Evolutionary conservation across 2,113 vertebrate species (phyloP).

Genomic region (Cryptoleucopteryx plumbea): DNA sequence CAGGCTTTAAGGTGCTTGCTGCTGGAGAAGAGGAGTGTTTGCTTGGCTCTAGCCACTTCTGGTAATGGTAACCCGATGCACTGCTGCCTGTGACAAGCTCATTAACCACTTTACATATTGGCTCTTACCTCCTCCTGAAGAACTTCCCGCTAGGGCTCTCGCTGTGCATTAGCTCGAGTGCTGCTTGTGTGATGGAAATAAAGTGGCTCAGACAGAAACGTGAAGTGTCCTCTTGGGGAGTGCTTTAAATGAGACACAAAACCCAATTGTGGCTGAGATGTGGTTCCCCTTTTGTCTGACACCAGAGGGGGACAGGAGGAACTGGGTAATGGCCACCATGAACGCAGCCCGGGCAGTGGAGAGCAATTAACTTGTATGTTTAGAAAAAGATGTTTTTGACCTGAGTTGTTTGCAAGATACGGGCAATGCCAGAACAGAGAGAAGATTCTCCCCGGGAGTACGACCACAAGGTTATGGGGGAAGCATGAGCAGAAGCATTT

Average conservation of each 20-base stretch:
- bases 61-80: background rate
- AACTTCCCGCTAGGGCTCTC: background rate
- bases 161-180: background rate
- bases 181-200: background rate
- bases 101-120: background rate
- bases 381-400: background rate
- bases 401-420: background rate
- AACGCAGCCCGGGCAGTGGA: background rate
- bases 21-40: background rate
- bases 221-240: background rate
- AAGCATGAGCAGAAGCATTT: background rate
- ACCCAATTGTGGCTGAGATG: rapidly evolving
- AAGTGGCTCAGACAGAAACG: background rate
- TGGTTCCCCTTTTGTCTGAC: background rate
- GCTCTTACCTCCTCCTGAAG: background rate
- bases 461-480: background rate
- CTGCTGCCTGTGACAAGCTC: background rate
- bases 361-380: background rate
- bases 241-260: background rate
- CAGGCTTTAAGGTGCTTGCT: background rate
- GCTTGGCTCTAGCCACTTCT: background rate
- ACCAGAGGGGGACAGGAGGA: background rate
- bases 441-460: background rate
- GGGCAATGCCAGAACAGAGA: background rate
- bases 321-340: background rate